Base-by-base conservation (phyloP, 2,113 vertebrate genomes). In the Hassar affinis region DNA sequence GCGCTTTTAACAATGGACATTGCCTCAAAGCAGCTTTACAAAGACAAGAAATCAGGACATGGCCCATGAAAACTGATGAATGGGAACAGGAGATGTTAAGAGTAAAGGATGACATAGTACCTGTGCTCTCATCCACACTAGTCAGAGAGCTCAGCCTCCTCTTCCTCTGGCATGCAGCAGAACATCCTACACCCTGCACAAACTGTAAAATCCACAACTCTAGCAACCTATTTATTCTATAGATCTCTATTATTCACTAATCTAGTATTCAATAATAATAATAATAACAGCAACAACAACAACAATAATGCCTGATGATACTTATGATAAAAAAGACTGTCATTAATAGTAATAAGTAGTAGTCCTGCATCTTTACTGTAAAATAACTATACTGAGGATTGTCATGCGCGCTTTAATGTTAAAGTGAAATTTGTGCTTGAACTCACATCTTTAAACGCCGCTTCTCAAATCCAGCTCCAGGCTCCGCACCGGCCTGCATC, bases 361-460 rank as follows among this genome's bases (percentile, higher is more conserved):
- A 49, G 42, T 47, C 15, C 2, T 30, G 49, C 10, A 51, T 74
- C 6, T 30, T 51, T 52, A 59, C 72, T 47, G 38, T 0, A 72
- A 52, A 27, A 69, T 22, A 64, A 47, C 74, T 59, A 30, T n/a
- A 57, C 2, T 27, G 27, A 47, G 9, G 6, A 22, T 27, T 25
- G 25, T 56, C 20, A 27, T 30, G 5, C 51, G 11, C 10, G 18
- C 9, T 71, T 66, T 54, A 2, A 49, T 30, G 42, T 79, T 27
- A 62, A 79, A 79, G 11, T 2, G 17, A 64, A 3, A 68, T 42
- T 42, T 42, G 2, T 42, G 38, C 38, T 30, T 78, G 80, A 69
- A 91, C 92, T 92, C 89, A 92, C 90, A 91, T 79, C 86, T 87
- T 78, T 92, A 82, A 80, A 87, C 85, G 87, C 91, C 88, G 89